Evolutionary conservation across 2,888 invertebrate species (phyloP), one percentile per base, ranked within the genome.

Genomic region (Microplitis deprimator): DNA sequence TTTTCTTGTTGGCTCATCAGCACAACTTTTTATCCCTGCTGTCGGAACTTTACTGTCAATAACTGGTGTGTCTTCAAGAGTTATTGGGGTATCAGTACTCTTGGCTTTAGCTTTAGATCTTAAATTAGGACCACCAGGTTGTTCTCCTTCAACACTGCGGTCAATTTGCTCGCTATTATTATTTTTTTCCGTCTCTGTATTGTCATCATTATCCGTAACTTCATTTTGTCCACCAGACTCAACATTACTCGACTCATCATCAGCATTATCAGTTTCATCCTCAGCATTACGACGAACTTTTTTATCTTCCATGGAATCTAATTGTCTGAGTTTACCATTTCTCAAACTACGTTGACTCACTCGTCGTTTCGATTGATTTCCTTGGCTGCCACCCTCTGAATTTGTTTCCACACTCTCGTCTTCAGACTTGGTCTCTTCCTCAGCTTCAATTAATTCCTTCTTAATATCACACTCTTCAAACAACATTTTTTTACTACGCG

Each of bases 301-400:
- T 73, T 84, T 87, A 65, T 81, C 82, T 62, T 80, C 60, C 1
- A 82, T 83, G 1, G 85, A 85, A 77, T 89, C 87, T 0, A 86
- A 80, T 88, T 93, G 93, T 76, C 94, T 91, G 68, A 93, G 92
- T 85, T 94, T 94, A 0, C 94, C 94, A 87, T 94, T 94, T 73
- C 94, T 90, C 75, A 94, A 90, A 79, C 92, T 92, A 80, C 93
- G 92, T 39, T 91, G 91, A 80, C 61, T 68, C 39, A 68, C 40
- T 61, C 74, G 84, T 72, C 86, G 87, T 59, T 86, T 84, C 38
- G 83, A 84, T 50, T 83, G 81, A 6, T 82, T 75, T 29, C 67
- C 85, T 72, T 76, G 79, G n/a, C 77, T 67, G n/a, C 29, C 29
- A 4, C 29, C 29, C 29, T 29, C 29, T 3, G 29, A 29, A 4